Evolutionary conservation across 2,113 vertebrate species (phyloP).

Genomic region (Eptesicus fuscus): DNA sequence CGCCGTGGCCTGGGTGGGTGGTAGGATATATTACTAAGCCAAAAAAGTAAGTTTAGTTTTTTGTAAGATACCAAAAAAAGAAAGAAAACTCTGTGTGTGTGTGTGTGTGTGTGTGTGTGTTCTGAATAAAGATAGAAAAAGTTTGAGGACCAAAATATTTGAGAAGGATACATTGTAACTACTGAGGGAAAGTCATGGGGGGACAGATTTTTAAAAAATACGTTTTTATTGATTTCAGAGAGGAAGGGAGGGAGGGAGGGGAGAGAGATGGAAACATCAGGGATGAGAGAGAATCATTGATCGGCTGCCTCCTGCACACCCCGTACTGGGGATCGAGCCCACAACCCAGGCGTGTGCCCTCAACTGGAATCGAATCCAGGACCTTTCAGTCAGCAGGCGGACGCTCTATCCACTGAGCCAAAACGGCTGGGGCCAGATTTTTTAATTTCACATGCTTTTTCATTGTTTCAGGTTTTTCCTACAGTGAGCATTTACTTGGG

Average conservation of each 20-base stretch:
- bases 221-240: no score
- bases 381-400: no score
- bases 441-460: not conserved
- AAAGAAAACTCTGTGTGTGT: not conserved
- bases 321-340: no score
- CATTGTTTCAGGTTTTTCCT: not conserved
- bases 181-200: not conserved
- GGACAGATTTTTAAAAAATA: not conserved
- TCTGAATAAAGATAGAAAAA: not conserved
- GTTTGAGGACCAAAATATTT: no score
- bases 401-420: no score
- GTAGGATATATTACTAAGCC: not conserved
- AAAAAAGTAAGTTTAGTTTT: not conserved
- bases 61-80: not conserved
- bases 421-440: not conserved
- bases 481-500: not conserved
- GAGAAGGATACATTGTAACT: not conserved
- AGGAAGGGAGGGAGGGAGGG: no score
- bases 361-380: no score
- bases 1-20: not conserved
- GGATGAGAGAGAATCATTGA: no score
- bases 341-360: no score
- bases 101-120: not conserved
- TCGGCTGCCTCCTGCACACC: no score
- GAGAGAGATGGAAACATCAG: no score